A percentile compares a stretch with the other conserved stretches of the same genome.
Evolutionary conservation across 2,888 invertebrate species (phyloP).

Genomic region (Aquatica leii): DNA sequence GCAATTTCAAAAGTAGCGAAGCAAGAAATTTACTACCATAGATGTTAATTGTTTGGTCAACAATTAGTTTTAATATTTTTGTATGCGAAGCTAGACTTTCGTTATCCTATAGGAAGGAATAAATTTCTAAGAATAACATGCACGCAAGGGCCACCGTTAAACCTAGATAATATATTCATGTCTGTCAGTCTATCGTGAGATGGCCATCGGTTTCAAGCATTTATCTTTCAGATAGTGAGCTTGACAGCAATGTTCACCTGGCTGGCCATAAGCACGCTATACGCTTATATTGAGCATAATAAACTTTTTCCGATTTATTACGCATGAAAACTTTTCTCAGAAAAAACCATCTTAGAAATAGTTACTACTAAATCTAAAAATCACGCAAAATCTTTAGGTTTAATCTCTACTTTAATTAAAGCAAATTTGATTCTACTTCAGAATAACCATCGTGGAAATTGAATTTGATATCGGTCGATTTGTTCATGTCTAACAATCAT

Average conservation of each 20-base stretch:
- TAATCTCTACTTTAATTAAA: too few relatives aligned
- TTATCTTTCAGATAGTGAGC: conserved; percentile 48
- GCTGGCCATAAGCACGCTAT: conserved; percentile 43
- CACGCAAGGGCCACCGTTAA: conserved; percentile 43
- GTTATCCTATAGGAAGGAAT: conserved; percentile 30
- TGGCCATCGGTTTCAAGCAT: conserved; percentile 48
- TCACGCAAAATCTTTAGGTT: too few relatives aligned
- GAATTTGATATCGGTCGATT: conserved; percentile 16
- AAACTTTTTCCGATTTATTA: conserved; percentile 15
- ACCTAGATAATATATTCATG: conserved; percentile 47
- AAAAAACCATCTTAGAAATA: too few relatives aligned
- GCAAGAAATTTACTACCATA: not conserved
- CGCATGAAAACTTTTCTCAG: not conserved
- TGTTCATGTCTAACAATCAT: conserved; percentile 43
- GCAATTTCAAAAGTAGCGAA: not conserved
- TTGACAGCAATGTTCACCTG: conserved; percentile 47
- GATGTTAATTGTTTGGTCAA: not conserved
- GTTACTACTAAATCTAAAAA: too few relatives aligned
- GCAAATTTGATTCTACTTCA: too few relatives aligned
- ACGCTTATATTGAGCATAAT: conserved; percentile 22
- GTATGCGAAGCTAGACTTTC: conserved; percentile 15
- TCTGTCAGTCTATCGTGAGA: conserved; percentile 48
- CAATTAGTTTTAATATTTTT: conserved; percentile 6
- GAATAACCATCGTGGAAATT: not conserved
- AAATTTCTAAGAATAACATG: conserved; percentile 32